Evolutionary conservation across 2,888 invertebrate species (phyloP), one percentile per base, ranked within the genome.

Genomic region (Hyalella azteca): DNA sequence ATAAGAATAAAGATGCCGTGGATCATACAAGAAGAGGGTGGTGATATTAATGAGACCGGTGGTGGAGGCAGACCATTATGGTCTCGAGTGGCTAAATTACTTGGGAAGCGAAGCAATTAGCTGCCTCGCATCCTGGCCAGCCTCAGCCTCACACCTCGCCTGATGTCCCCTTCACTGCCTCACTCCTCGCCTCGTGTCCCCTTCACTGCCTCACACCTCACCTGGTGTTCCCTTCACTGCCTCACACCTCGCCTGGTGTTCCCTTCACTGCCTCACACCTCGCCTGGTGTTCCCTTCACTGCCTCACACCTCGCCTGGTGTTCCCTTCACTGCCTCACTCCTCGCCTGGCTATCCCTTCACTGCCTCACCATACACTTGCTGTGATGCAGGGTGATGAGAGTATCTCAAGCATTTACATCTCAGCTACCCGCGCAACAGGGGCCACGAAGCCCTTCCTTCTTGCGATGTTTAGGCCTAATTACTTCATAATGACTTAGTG

Each of bases 21-120:
- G n/a, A n/a, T n/a, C n/a, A n/a, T n/a, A n/a, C n/a, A n/a, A n/a
- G n/a, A n/a, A n/a, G n/a, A 22, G 50, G 13, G 5, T 5, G 3
- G n/a, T 19, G 60, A 32, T 32, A 60, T 60, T 60, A 60, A 60
- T 60, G 60, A 60, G 60, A 29, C n/a, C 50, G 77, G 77, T 50
- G 50, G 50, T 26, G 60, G 29, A 36, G 32, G 13, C 32, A 60
- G 60, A 60, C 60, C 50, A 50, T 77, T 49, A 50, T 39, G 32
- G 77, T 32, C 32, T 13, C 39, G 77, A 32, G 39, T n/a, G 49
- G 77, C 49, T 3, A 50, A 19, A 45, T 41, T 45, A 32, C 76
- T 36, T 11, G 60, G 36, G 60, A n/a, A 2, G 26, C 36, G 29
- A 36, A 19, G 13, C 45, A 32, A 41, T 48, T 78, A 41, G 60